Evolutionary conservation across 2,113 vertebrate genomes (phyloP), one percentile per base, ranked within the genome.

Genomic region (Tretioscincus oriximinensis): DNA sequence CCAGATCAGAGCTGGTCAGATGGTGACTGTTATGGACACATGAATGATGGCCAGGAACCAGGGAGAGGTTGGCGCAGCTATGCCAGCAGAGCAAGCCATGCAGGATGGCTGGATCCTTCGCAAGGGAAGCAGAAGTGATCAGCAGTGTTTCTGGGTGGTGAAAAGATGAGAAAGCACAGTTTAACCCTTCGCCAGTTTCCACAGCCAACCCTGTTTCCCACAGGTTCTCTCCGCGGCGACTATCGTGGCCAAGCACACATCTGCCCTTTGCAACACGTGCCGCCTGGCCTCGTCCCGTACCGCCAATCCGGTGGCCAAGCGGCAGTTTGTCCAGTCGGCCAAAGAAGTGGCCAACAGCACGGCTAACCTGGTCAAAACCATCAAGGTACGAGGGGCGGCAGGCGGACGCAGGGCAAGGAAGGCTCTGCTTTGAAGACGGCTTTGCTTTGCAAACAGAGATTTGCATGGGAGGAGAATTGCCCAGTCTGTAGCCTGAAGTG

Each of bases 281-380:
- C 97, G 98, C 54, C 90, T 99, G 85, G 98, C 98, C 18, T 99
- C 98, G 26, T 98, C 97, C 66, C 96, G 95, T 67, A 99, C 98
- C 0, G 88, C 97, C 84, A 99, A 99, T 87, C 97, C 98, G 0
- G 97, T 98, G 1, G 98, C 98, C 93, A 99, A 99, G 94, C 96
- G 98, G 87, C 98, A 99, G 93, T 99, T 99, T 2, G 98, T 99
- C 83, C 98, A 99, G 81, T 99, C 98, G 0, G 98, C 98, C 90
- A 99, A 99, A 87, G 98, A 99, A 72, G 98, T 99, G 94, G 98
- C 98, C 83, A 99, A 99, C 93, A 99, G 97, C 92, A 99, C 98
- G 0, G 98, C 98, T 84, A 99, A 99, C 90, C 95, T 99, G 24
- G 98, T 99, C 91, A 99, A 99, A 93, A 99, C 98, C 86, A 99